Evolutionary conservation across 2,797 vertebrate species (phyloP), one percentile per base, ranked within the genome.

Genomic region (Cephalopachus bancanus): DNA sequence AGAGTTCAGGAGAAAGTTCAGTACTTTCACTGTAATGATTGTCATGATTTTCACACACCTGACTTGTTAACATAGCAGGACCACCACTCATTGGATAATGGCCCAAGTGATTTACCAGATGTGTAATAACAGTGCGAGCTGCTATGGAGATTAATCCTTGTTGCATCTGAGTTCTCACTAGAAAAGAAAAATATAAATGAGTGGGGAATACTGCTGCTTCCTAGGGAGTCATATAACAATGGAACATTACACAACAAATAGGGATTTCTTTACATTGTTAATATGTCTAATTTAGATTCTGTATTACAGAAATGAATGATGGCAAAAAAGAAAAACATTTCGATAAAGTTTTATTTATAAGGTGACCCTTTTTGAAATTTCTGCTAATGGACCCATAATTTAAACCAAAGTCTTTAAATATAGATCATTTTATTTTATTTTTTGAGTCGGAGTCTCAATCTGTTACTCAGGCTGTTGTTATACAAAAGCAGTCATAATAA

Each of bases 61-160:
- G 99, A 98, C 99, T 99, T 76, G 99, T 99, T 89, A 99, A 98
- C 98, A 99, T 99, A 72, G 99, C 99, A 8, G 99, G 99, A 76
- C 99, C 99, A 94, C 99, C 99, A 0, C 99, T 99, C 99, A 99
- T 99, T 30, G 99, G 99, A 98, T 99, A 99, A 98, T 99, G 99
- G 89, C 99, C 99, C 89, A 99, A 98, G 98, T 99, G 99, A 98
- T 99, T 99, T 97, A 99, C 99, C 94, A 99, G 98, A 98, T 99
- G 99, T 14, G 99, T 99, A 98, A 99, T 99, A 78, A 99, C 99
- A 26, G 99, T 99, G 88, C 99, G 99, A 94, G 99, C 99, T 69
- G 99, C 99, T 84, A 99, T 99, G 89, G 99, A 99, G 95, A 99
- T 99, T 97, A 99, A 98, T 97, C 99, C 99, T 96, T 99, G 99